These are phyloP conservation scores for Drosophila arizonae DNA, from an alignment of 1,140 invertebrate genomes.

Conservation along the genomic window DNA sequence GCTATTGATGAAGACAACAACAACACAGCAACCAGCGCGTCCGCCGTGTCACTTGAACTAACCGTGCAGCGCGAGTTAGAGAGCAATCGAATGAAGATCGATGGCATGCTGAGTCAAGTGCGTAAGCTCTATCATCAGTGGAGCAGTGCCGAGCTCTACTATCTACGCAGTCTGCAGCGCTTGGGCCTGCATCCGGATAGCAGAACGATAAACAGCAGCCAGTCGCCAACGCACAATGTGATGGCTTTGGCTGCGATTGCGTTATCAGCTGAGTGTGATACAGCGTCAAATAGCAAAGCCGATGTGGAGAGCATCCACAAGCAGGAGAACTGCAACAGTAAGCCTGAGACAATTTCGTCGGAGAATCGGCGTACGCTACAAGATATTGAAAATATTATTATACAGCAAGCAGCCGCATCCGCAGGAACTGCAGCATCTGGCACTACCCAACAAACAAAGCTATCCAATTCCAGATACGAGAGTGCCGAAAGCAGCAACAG, in stretches of 20 bases:
- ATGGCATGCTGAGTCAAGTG: slow-evolving; percentile 52
- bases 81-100: slow-evolving; percentile 41
- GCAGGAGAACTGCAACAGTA: background rate
- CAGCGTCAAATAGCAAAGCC: background rate
- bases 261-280: slow-evolving; percentile 48
- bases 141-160: slow-evolving; percentile 67
- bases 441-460: background rate
- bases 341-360: background rate
- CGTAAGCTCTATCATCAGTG: slow-evolving; percentile 58
- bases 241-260: slow-evolving; percentile 71
- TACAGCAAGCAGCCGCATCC: slow-evolving; percentile 38
- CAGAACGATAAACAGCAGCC: background rate
- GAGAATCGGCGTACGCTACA: slow-evolving; percentile 39
- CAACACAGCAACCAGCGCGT: background rate
- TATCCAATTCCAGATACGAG: slow-evolving; percentile 12
- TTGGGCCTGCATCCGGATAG: slow-evolving; percentile 44
- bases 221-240: slow-evolving; percentile 50
- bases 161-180: slow-evolving; percentile 58
- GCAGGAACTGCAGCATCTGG: background rate
- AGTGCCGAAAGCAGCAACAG: slow-evolving; percentile 3
- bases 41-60: slow-evolving; percentile 28
- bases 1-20: background rate
- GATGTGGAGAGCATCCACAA: slow-evolving; percentile 3
- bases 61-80: slow-evolving; percentile 52
- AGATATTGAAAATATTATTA: slow-evolving; percentile 65